Evolutionary conservation across 1,140 invertebrate species (phyloP).

Genomic region (Cotesia vestalis): DNA sequence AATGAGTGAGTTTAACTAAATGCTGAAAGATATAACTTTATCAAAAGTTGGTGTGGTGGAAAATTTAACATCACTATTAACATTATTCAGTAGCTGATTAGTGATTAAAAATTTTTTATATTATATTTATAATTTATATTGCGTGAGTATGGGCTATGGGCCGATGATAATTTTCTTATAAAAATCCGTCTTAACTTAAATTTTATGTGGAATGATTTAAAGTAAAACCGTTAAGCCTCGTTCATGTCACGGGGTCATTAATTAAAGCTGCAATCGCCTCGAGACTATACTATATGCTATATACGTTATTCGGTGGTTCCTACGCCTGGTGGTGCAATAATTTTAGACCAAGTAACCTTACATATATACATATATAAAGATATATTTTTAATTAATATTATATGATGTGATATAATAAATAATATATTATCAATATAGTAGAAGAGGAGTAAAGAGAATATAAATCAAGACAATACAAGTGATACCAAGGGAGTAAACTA

Average conservation of each 20-base stretch:
- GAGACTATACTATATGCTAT: slow-evolving; percentile 29
- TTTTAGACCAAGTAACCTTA: slow-evolving; percentile 37
- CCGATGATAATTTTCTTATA: slow-evolving; percentile 38
- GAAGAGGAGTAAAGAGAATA: too few relatives aligned
- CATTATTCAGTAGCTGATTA: too few relatives aligned
- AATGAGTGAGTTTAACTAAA: too few relatives aligned
- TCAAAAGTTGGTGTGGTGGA: too few relatives aligned
- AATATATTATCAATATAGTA: too few relatives aligned
- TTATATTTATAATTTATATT: too few relatives aligned
- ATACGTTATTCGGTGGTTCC: slow-evolving; percentile 23
- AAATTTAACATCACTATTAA: too few relatives aligned
- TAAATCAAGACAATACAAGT: too few relatives aligned
- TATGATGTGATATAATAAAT: too few relatives aligned
- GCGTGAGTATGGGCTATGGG: background rate
- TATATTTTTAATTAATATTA: background rate
- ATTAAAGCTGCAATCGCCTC: slow-evolving; percentile 45
- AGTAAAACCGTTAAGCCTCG: slow-evolving; percentile 40
- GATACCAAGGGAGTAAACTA: too few relatives aligned
- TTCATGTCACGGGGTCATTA: slow-evolving; percentile 44
- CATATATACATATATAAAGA: background rate
- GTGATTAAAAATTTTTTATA: too few relatives aligned
- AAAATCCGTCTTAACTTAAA: slow-evolving; percentile 23
- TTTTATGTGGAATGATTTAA: slow-evolving; percentile 47
- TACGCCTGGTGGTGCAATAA: slow-evolving; percentile 42
- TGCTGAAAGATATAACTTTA: too few relatives aligned